These are phyloP conservation scores for Thera obeliscata DNA, from an alignment of 2,888 invertebrate species.

Conservation along the genomic window DNA sequence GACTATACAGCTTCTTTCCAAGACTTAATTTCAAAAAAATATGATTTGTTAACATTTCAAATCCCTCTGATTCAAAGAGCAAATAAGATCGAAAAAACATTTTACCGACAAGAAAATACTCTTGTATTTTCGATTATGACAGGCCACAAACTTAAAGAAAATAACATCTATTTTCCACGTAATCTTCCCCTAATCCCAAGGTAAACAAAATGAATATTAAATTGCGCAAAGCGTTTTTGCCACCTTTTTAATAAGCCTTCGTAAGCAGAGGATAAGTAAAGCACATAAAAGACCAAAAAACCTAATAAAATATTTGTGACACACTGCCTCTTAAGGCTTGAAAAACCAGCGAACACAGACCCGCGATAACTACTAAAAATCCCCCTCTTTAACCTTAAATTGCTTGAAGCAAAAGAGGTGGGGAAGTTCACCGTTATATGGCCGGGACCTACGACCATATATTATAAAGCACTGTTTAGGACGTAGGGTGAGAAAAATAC, in stretches of 20 bases:
- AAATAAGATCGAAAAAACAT: not conserved
- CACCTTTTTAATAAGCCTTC: constrained; percentile 51
- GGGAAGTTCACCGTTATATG: constrained; percentile 42
- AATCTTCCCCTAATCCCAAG: constrained; percentile 1
- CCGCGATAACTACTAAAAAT: constrained; percentile 14
- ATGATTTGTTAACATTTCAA: not conserved
- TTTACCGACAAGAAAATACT: not conserved
- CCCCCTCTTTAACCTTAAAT: not conserved
- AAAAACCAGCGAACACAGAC: constrained; percentile 39
- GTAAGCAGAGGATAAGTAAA: constrained; percentile 47
- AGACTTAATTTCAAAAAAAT: not conserved
- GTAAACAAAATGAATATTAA: constrained; percentile 20
- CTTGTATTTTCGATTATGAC: not conserved
- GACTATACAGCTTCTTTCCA: not conserved
- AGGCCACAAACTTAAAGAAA: constrained; percentile 6
- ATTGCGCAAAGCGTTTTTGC: constrained; percentile 39
- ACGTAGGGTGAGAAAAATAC: constrained; percentile 55
- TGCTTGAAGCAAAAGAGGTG: constrained; percentile 2
- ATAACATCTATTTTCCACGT: constrained; percentile 1
- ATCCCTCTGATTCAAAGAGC: not conserved
- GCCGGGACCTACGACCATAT: constrained; percentile 48
- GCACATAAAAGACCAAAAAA: constrained; percentile 44
- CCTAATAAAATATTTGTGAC: constrained; percentile 60
- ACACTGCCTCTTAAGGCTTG: constrained; percentile 49
- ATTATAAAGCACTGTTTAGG: constrained; percentile 63